phyloP scores from a whole-genome alignment of 1,140 invertebrate genomes.

The Drosophila sproati region DNA sequence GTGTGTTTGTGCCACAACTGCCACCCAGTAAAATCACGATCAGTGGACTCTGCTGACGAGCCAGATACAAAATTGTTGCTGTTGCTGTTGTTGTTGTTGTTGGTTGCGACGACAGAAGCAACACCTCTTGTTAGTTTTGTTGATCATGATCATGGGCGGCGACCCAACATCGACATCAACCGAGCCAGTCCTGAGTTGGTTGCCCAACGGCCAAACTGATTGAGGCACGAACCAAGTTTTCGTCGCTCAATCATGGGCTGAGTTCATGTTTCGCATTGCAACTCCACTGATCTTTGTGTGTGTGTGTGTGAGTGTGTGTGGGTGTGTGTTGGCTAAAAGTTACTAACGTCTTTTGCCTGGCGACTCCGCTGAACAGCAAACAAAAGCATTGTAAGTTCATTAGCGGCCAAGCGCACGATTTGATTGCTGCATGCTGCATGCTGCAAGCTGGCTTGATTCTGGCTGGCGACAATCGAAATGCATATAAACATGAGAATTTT shows the following conservation, averaged over 20 bases:
- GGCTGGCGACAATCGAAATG: constrained; percentile 57
- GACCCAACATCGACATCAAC: constrained; percentile 5
- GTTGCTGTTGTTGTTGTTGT: constrained; percentile 20
- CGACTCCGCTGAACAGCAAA: constrained; percentile 33
- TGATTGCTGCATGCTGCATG: constrained; percentile 39
- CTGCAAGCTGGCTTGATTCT: background rate
- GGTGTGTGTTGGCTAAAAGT: constrained; percentile 26
- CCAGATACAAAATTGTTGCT: constrained; percentile 47
- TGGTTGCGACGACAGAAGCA: constrained; percentile 69
- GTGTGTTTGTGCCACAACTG: constrained; percentile 12
- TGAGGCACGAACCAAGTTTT: constrained; percentile 65
- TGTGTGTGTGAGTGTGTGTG: constrained; percentile 30
- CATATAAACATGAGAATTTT: constrained; percentile 76
- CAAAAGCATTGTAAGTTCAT: constrained; percentile 79
- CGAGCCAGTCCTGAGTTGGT: constrained; percentile 14
- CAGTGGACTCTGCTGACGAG: constrained; percentile 52
- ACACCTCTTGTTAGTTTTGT: constrained; percentile 81
- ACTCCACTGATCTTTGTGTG: constrained; percentile 4
- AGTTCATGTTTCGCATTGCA: constrained; percentile 64
- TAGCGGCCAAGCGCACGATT: constrained; percentile 77
- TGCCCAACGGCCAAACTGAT: constrained; percentile 68
- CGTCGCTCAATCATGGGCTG: constrained; percentile 64
- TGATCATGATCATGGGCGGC: constrained; percentile 70
- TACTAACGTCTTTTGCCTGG: background rate
- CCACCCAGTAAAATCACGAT: constrained; percentile 80